Evolutionary conservation across 2,888 invertebrate genomes (phyloP), one percentile per base, ranked within the genome.

Genomic region (Caenorhabditis auriculariae): DNA sequence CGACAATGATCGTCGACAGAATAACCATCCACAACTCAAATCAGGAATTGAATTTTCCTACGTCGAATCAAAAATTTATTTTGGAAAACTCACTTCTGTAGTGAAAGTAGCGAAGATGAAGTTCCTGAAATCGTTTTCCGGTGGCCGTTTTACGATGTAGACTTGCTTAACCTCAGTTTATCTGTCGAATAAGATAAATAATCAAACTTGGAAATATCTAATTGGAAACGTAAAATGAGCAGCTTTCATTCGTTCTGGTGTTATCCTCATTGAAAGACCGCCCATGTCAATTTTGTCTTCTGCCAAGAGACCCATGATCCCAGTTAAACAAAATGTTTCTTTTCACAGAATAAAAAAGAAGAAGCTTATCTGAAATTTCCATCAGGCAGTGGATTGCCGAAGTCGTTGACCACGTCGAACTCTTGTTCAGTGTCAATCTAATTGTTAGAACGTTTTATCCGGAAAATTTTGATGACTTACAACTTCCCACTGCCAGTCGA

Each of bases 401-500:
- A 67, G 41, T 70, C 65, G 28, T 68, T 68, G 4, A 63, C 47
- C 23, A 70, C 63, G 17, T 54, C 53, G 47, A 60, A 69, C 26
- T 60, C 61, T 21, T 42, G 41, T 27, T 65, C 60, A 4, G 69
- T 66, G 37, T 72, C 72, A 2, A 71, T 56, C 69, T 69, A 15
- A 24, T 3, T 49, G 24, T 15, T 29, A 23, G 12, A 26, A 28
- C 3, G 6, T 7, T 26, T 9, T 27, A 6, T n/a, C 5, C 35
- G 6, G n/a, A 12, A 7, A 12, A 2, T 17, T 27, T 4, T 9
- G 21, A 24, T 26, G 46, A 53, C 66, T 35, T 38, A 72, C 69
- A 39, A 70, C 48, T 48, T 67, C 69, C 69, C 70, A 72, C n/a
- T 72, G 65, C 72, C 72, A 72, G 41, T 66, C 66, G 15, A 72